Base-by-base conservation (phyloP, 1,140 invertebrate genomes). In the Lordiphosa mommai region DNA sequence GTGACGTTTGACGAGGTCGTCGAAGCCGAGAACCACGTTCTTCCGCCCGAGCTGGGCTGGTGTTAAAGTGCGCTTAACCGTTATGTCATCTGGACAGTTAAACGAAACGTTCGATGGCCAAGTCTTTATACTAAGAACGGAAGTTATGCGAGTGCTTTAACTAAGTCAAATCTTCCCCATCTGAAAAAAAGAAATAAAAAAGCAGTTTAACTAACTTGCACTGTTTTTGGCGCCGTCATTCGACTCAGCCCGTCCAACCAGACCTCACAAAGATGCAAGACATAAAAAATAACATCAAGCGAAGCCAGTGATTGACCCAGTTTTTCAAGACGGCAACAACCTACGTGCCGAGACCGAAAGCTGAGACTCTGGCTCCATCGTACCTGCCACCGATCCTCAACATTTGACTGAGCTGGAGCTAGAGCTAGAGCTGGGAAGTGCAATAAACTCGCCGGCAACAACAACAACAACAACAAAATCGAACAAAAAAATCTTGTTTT, bases 251-350 rank as follows among this genome's bases (percentile, higher is more conserved):
- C 71, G 76, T 76, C 76, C 72, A 58, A 64, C 71, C 63, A 55
- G 47, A 27, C 43, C 37, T 17, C 49, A 74, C 57, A 41, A 37
- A 71, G 52, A 71, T 71, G 64, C 77, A 82, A 71, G 65, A 47
- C 29, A 50, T 41, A 34, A 58, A 17, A 51, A 40, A 34, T 37
- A 8, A 4, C 52, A 61, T 47, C 43, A 32, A 16, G 29, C 72
- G 72, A 70, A 61, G 46, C 63, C 53, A 85, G 74, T 85, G 80
- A 86, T 86, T 86, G 80, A 86, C 80, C 80, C 74, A 86, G 80
- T 86, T 86, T 86, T 55, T 77, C 80, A 67, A 86, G 68, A 85
- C 53, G 23, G 27, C 66, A 20, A 46, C 52, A 71, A 68, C 72
- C 72, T 76, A 72, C 72, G 71, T 74, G 66, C 72, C 71, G 58